These are phyloP conservation scores for Molossus alvarezi DNA, from an alignment of 2,797 vertebrate genomes.

Conservation along the genomic window DNA sequence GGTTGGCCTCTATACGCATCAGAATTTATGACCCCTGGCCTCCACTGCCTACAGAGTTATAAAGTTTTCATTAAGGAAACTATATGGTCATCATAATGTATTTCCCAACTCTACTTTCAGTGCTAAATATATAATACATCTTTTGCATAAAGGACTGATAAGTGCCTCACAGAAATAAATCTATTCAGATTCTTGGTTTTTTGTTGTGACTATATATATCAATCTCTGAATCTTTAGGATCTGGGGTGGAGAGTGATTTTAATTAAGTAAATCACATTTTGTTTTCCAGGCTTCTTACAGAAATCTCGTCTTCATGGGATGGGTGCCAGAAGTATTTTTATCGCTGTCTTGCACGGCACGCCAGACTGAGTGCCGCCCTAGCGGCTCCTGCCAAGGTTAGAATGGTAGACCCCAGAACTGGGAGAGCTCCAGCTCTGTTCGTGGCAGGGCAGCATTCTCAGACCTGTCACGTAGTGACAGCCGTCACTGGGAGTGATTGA, in stretches of 20 bases:
- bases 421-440: neutral
- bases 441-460: neutral
- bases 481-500: neutral
- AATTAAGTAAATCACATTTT: constrained; percentile 62
- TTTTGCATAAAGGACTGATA: neutral
- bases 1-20: neutral
- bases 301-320: constrained; percentile 94
- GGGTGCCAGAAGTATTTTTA: constrained; percentile 99
- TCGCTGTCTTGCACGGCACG: constrained; percentile 94
- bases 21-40: neutral
- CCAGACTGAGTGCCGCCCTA: constrained; percentile 92
- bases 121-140: neutral
- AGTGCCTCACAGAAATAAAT: neutral
- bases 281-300: constrained; percentile 93
- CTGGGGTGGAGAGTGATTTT: constrained; percentile 42
- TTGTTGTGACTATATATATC: neutral
- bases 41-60: neutral
- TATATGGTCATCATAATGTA: neutral
- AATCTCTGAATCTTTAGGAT: neutral
- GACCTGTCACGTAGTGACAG: neutral
- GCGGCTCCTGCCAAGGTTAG: constrained; percentile 95
- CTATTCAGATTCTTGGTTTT: neutral
- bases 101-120: neutral
- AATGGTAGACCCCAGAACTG: neutral
- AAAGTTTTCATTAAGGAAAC: constrained; percentile 17